phyloP scores from a whole-genome alignment of 2,888 invertebrate species.

The Ecliptopera silaceata region DNA sequence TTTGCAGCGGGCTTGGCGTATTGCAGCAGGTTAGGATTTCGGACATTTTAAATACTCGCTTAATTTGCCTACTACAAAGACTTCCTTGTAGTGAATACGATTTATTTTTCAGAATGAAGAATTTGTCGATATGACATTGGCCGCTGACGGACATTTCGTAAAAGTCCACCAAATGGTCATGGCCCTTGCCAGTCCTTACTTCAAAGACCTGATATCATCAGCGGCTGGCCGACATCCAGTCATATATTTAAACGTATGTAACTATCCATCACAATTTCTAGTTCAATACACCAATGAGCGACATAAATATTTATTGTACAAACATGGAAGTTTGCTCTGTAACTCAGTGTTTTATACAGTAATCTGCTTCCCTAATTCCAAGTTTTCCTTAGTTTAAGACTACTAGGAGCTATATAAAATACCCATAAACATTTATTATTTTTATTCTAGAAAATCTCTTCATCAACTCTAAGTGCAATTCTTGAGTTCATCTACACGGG shows the following conservation, averaged over 20 bases:
- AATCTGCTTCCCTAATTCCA: too few species aligned
- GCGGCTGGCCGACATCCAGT: slow-evolving; percentile 71
- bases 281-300: too few species aligned
- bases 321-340: too few species aligned
- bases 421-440: background rate
- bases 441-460: slow-evolving; percentile 61
- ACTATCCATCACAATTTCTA: too few species aligned
- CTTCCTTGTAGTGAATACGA: background rate
- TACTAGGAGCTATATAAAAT: background rate
- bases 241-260: slow-evolving; percentile 70
- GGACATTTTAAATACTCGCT: background rate
- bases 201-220: slow-evolving; percentile 69
- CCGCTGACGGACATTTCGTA: slow-evolving; percentile 73
- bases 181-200: slow-evolving; percentile 74
- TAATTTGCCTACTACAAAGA: background rate
- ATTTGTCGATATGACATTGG: slow-evolving; percentile 78
- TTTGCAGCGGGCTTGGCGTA: slow-evolving; percentile 58
- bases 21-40: slow-evolving; percentile 58
- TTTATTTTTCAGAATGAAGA: slow-evolving; percentile 67
- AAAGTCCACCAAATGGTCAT: slow-evolving; percentile 75
- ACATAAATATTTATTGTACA: too few species aligned
- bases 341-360: too few species aligned
- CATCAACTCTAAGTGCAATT: slow-evolving; percentile 58
- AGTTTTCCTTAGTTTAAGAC: too few species aligned
- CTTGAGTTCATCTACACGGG: slow-evolving; percentile 74